phyloP scores from a whole-genome alignment of 1,140 invertebrate genomes.

The Oscheius sp. region DNA sequence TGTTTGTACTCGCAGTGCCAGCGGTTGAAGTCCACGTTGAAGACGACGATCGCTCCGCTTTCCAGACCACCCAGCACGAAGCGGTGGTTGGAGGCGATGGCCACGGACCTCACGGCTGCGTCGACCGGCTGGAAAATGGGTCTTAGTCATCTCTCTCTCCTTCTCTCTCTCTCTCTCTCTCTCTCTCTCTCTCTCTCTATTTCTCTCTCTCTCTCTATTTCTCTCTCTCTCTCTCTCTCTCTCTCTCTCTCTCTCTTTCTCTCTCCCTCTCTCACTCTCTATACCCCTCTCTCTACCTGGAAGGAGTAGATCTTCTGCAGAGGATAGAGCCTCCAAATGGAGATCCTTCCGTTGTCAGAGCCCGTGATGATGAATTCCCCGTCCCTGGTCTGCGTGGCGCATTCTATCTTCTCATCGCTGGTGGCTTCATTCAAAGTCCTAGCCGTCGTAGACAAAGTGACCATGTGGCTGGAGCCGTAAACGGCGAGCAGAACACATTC shows the following conservation, averaged over 20 bases:
- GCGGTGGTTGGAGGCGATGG: constrained; percentile 67
- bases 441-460: constrained; percentile 80
- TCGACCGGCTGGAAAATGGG: constrained; percentile 60
- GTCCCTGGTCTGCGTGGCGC: constrained; percentile 87
- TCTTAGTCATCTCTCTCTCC: background rate
- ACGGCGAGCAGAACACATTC: constrained; percentile 94
- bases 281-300: constrained; percentile 65
- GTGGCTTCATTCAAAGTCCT: constrained; percentile 72
- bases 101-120: constrained; percentile 51
- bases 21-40: constrained; percentile 98
- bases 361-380: constrained; percentile 93
- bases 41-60: constrained; percentile 93
- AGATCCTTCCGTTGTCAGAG: constrained; percentile 91
- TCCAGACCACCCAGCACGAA: constrained; percentile 91
- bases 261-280: too few species aligned
- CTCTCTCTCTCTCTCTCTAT: too few species aligned
- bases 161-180: background rate
- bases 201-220: too few species aligned
- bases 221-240: too few species aligned
- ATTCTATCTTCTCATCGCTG: constrained; percentile 68
- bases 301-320: constrained; percentile 93
- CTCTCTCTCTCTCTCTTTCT: too few species aligned
- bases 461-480: constrained; percentile 68
- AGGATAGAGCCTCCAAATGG: constrained; percentile 96
- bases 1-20: constrained; percentile 75